Percentiles rank a stretch among this genome's conserved stretches.
These are phyloP conservation scores for Amphipoea lucens DNA, from an alignment of 2,888 invertebrate genomes.

Conservation along the genomic window DNA sequence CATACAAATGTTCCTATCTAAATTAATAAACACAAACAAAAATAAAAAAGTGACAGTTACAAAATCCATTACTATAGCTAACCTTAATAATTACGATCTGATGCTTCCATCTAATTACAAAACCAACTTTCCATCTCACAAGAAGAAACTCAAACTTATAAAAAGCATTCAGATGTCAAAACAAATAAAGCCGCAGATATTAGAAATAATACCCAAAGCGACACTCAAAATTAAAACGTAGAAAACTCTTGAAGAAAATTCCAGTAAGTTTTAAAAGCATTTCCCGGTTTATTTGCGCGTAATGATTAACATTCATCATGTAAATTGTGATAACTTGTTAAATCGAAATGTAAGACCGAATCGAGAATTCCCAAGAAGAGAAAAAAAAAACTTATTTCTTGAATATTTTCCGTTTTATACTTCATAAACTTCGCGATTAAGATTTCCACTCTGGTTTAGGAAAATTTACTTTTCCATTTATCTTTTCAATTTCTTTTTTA, in stretches of 20 bases:
- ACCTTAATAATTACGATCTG: too few species aligned
- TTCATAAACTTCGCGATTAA: slow-evolving; percentile 76
- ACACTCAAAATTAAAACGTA: slow-evolving; percentile 71
- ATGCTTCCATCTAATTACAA: not conserved
- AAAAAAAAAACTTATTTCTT: slow-evolving; percentile 68
- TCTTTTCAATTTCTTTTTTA: slow-evolving; percentile 73
- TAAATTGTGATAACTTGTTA: slow-evolving; percentile 86
- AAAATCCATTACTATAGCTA: not conserved
- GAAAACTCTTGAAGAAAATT: slow-evolving; percentile 67
- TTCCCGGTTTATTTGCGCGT: slow-evolving; percentile 81
- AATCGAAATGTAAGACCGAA: slow-evolving; percentile 78
- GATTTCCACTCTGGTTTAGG: slow-evolving; percentile 73
- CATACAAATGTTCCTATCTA: not conserved
- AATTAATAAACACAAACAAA: not conserved
- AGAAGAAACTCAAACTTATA: slow-evolving; percentile 34
- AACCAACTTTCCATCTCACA: slow-evolving; percentile 11
- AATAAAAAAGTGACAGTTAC: not conserved
- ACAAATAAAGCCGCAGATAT: slow-evolving; percentile 57
- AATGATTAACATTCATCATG: slow-evolving; percentile 84
- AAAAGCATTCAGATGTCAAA: slow-evolving; percentile 56
- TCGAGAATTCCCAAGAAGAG: slow-evolving; percentile 66
- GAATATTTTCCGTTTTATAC: slow-evolving; percentile 72
- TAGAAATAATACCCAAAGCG: slow-evolving; percentile 62
- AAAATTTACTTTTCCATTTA: slow-evolving; percentile 77
- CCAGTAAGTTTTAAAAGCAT: slow-evolving; percentile 76